Conservation (phyloP, 1,140 invertebrate species). For the Drosophila sechellia region DNA sequence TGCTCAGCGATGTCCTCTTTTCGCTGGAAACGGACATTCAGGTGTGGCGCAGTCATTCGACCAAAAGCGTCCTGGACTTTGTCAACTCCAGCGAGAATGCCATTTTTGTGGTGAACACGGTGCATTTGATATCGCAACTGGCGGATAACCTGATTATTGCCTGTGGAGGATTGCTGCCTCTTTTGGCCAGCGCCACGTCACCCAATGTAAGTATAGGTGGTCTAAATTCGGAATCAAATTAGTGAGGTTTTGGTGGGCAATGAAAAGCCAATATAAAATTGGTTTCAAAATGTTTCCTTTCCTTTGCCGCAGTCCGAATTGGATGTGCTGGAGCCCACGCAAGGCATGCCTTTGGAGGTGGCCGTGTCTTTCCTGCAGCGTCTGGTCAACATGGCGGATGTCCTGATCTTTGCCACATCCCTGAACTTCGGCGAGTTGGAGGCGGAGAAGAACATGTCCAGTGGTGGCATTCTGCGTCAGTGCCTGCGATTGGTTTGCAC, state of each 20-base stretch:
- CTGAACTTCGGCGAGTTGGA: conserved; percentile 99
- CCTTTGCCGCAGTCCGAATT: conserved; percentile 93
- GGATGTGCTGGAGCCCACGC: conserved; percentile 98
- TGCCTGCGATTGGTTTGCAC: conserved; percentile 98
- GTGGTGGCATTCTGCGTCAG: conserved; percentile 98
- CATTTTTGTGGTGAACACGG: conserved; percentile 99
- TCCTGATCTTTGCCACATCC: conserved; percentile 98
- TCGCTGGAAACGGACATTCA: conserved; percentile 99
- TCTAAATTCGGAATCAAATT: too few species aligned
- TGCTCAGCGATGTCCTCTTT: conserved; percentile 98
- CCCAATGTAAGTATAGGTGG: conserved; percentile 92
- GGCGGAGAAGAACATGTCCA: conserved; percentile 99
- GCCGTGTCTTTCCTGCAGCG: conserved; percentile 98
- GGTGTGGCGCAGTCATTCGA: conserved; percentile 95
- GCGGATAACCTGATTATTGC: conserved; percentile 99
- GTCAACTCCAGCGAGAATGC: conserved; percentile 99
- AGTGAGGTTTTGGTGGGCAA: too few species aligned
- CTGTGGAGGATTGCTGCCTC: conserved; percentile 97
- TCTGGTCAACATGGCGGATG: conserved; percentile 98
- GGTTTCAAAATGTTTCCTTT: not conserved
- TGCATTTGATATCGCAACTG: conserved; percentile 99
- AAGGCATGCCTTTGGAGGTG: conserved; percentile 99
- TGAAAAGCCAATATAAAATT: too few species aligned
- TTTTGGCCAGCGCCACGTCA: conserved; percentile 98
- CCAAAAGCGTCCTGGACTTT: conserved; percentile 98